Evolutionary conservation across 2,113 vertebrate species (phyloP).

Genomic region (Psilopogon haemacephalus): DNA sequence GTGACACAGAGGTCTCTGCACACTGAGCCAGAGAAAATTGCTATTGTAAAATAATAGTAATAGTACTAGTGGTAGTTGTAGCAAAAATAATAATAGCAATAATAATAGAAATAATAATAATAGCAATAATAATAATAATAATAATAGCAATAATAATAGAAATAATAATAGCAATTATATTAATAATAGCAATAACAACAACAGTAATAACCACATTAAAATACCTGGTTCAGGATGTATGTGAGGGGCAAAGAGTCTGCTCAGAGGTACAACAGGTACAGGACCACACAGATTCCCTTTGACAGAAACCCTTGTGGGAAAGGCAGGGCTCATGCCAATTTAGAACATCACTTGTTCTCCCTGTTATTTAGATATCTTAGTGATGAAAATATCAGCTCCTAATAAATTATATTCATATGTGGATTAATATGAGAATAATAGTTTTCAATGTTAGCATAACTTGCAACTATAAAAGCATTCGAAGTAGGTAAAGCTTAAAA

Average conservation of each 20-base stretch:
- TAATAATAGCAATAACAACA: neutral
- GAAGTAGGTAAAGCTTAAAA: neutral
- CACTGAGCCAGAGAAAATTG: slow-evolving; percentile 13
- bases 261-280: neutral
- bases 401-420: neutral
- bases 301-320: neutral
- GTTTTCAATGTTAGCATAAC: neutral
- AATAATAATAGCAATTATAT: neutral
- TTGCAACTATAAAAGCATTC: neutral
- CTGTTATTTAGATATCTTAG: neutral
- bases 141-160: neutral
- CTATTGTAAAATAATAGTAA: neutral
- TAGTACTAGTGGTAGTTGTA: neutral
- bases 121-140: neutral
- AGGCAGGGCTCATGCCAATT: neutral
- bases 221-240: neutral
- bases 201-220: neutral
- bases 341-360: neutral
- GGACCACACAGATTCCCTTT: neutral
- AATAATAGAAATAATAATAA: neutral
- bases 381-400: neutral
- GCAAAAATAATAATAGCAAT: neutral
- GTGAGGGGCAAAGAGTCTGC: neutral
- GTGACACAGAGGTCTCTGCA: neutral
- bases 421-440: neutral